phyloP scores from a whole-genome alignment of 2,797 vertebrate species.

The Crocidura indochinensis region DNA sequence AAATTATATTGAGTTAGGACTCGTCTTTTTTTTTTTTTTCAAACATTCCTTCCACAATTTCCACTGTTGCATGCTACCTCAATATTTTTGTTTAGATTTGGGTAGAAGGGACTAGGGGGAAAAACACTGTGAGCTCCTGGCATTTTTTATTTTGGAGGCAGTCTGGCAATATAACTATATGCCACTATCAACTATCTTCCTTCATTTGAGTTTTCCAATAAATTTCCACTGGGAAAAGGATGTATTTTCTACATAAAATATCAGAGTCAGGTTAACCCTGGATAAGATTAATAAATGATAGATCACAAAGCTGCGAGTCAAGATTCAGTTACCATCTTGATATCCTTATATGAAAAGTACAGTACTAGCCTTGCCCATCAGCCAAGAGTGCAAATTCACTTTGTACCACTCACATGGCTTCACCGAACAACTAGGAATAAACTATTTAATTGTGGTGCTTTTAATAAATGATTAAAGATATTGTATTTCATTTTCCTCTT shows the following conservation, averaged over 20 bases:
- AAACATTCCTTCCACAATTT: slow-evolving; percentile 42
- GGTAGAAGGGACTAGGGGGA: neutral
- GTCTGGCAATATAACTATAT: slow-evolving; percentile 21
- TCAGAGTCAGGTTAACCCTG: slow-evolving; percentile 4
- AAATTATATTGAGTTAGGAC: slow-evolving; percentile 13
- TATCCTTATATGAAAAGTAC: slow-evolving; percentile 9
- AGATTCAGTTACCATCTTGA: neutral
- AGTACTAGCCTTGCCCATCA: neutral
- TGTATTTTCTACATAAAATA: slow-evolving; percentile 10
- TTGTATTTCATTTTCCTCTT: slow-evolving; percentile 10
- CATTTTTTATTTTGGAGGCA: slow-evolving; percentile 20
- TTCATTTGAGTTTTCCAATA: slow-evolving; percentile 57
- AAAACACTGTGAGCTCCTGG: neutral
- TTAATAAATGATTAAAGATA: slow-evolving; percentile 16
- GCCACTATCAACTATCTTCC: slow-evolving; percentile 9
- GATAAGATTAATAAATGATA: slow-evolving; percentile 35
- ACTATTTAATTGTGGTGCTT: slow-evolving; percentile 10
- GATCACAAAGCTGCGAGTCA: slow-evolving; percentile 11
- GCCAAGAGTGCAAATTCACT: slow-evolving; percentile 5
- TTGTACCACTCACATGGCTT: slow-evolving; percentile 1
- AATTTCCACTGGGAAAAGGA: slow-evolving; percentile 12
- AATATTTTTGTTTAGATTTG: slow-evolving; percentile 20
- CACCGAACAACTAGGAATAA: slow-evolving; percentile 10
- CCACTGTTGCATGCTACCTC: slow-evolving; percentile 14
- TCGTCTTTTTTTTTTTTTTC: neutral